phyloP scores from a whole-genome alignment of 64 coral and sea anemone genomes.

The Montipora foliosa region DNA sequence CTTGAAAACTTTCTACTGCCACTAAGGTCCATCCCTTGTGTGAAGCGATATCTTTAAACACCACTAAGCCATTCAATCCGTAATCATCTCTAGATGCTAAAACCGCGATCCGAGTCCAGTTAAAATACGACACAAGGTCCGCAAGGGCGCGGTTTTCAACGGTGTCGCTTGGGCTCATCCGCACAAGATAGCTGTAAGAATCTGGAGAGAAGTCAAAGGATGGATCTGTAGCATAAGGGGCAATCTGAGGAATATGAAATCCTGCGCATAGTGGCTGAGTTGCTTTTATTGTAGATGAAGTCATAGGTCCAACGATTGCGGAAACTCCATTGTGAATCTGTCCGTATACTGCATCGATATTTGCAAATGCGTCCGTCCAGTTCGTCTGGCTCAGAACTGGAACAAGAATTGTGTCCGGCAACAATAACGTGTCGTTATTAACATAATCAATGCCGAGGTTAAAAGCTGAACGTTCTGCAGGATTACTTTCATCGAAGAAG shows the following conservation, averaged over 20 bases:
- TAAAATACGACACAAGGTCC: slow-evolving; percentile 81
- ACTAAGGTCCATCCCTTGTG: slow-evolving; percentile 83
- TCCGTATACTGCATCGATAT: slow-evolving; percentile 70
- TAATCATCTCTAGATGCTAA: slow-evolving; percentile 82
- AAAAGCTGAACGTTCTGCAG: slow-evolving; percentile 60
- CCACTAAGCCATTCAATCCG: slow-evolving; percentile 74
- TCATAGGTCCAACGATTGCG: slow-evolving; percentile 69
- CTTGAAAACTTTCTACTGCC: slow-evolving; percentile 85
- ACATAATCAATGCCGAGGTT: slow-evolving; percentile 77
- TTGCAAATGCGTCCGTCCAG: slow-evolving; percentile 69
- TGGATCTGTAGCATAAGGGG: slow-evolving; percentile 83
- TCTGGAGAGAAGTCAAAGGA: slow-evolving; percentile 75
- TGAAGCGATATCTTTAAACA: slow-evolving; percentile 91
- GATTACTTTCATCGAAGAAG: slow-evolving; percentile 40
- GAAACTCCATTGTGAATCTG: slow-evolving; percentile 70
- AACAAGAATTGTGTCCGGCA: slow-evolving; percentile 63
- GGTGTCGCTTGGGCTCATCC: slow-evolving; percentile 87
- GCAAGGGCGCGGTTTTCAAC: slow-evolving; percentile 77
- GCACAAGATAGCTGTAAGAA: slow-evolving; percentile 66
- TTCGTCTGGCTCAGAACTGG: slow-evolving; percentile 55
- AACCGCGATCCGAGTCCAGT: slow-evolving; percentile 78
- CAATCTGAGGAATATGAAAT: slow-evolving; percentile 80
- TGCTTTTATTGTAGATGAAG: slow-evolving; percentile 63
- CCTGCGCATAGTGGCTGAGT: slow-evolving; percentile 77
- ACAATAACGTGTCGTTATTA: slow-evolving; percentile 73